Conservation (phyloP, 2,113 vertebrate genomes). For the Platanista minor region DNA sequence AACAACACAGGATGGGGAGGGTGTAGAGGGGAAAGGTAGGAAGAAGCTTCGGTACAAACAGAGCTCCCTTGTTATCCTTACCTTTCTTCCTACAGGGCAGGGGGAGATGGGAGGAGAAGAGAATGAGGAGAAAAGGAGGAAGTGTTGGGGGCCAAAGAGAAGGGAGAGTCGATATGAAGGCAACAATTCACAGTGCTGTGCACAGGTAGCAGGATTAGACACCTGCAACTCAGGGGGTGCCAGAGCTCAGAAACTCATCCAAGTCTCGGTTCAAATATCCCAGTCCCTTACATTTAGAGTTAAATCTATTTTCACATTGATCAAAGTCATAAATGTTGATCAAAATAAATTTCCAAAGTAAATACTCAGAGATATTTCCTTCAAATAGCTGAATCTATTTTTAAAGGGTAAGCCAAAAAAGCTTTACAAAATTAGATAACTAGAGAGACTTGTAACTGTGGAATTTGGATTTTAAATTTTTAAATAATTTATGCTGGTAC, state of each 20-base stretch:
- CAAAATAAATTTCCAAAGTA: conserved; percentile 2
- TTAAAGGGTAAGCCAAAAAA: neutral
- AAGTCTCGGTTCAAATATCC: neutral
- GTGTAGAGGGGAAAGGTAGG: neutral
- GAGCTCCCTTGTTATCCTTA: neutral
- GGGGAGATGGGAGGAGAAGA: neutral
- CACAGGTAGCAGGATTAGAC: neutral
- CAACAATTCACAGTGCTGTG: neutral
- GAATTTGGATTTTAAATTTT: neutral
- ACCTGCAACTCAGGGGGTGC: neutral
- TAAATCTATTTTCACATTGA: neutral
- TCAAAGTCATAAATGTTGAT: neutral
- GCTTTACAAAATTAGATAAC: neutral
- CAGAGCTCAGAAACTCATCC: neutral
- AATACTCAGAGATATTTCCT: neutral
- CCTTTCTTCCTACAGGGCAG: neutral
- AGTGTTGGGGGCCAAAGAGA: neutral
- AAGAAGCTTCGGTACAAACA: neutral
- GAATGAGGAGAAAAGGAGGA: neutral
- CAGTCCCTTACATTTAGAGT: neutral
- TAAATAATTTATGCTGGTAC: neutral
- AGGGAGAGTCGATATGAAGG: neutral
- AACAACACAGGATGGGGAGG: too few relatives aligned
- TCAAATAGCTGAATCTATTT: neutral
- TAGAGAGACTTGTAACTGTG: neutral